These are phyloP conservation scores for Branchellion lobata DNA, from an alignment of 2,888 invertebrate genomes.

Conservation along the genomic window DNA sequence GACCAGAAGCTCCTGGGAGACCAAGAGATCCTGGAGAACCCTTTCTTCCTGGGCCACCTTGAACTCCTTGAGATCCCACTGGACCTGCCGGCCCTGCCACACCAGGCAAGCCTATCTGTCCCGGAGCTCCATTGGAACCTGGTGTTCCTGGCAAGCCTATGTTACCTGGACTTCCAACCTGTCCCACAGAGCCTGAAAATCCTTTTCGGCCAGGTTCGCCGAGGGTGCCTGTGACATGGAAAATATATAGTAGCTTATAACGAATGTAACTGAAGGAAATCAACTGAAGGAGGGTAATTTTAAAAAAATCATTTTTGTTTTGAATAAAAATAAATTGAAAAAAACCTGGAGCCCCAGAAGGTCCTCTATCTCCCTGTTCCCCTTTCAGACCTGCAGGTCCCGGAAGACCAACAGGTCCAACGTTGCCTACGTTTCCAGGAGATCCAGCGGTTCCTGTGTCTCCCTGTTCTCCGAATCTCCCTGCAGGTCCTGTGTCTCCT, in stretches of 20 bases:
- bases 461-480: constrained; percentile 47
- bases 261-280: too few relatives aligned
- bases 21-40: constrained; percentile 32
- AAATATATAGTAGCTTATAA: too few relatives aligned
- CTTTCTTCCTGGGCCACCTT: not conserved
- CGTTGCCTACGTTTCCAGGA: constrained; percentile 45
- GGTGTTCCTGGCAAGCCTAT: constrained; percentile 44
- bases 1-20: not conserved
- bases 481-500: constrained; percentile 47
- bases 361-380: constrained; percentile 10
- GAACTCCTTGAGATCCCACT: not conserved
- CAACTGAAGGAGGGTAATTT: too few relatives aligned
- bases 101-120: not conserved
- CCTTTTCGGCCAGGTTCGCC: too few relatives aligned
- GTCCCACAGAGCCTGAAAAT: too few relatives aligned
- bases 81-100: constrained; percentile 23
- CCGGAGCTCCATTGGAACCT: constrained; percentile 23
- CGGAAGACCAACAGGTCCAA: constrained; percentile 41
- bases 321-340: not conserved
- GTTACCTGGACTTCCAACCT: constrained; percentile 44
- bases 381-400: constrained; percentile 47
- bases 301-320: not conserved
- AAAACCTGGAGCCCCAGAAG: not conserved
- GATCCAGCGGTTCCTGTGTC: constrained; percentile 43
- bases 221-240: too few relatives aligned